Conservation (phyloP, 2,797 vertebrate genomes). For the Xiphophorus birchmanni region DNA sequence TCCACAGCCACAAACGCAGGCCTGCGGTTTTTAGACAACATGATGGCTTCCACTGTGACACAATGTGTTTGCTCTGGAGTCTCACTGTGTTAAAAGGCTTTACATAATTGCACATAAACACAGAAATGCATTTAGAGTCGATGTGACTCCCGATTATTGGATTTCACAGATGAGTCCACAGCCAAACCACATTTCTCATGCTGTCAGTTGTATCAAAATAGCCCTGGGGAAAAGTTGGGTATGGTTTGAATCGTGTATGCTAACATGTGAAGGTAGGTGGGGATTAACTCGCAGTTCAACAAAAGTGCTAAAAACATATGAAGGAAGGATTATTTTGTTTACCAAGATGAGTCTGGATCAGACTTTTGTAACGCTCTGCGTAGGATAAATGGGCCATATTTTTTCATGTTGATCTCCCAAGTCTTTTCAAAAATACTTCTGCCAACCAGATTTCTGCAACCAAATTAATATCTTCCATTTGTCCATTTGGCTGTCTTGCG, state of each 20-base stretch:
- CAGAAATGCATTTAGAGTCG: conserved; percentile 4
- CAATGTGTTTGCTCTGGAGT: conserved; percentile 56
- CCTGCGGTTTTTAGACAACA: conserved; percentile 59
- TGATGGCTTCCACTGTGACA: conserved; percentile 66
- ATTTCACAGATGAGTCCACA: conserved; percentile 11
- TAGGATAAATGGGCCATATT: conserved; percentile 9
- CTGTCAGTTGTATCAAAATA: background rate
- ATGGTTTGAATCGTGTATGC: conserved; percentile 24
- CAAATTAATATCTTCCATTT: background rate
- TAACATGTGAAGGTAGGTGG: conserved; percentile 11
- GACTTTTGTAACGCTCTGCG: background rate
- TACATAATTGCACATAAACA: conserved; percentile 47
- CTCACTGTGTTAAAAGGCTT: conserved; percentile 29
- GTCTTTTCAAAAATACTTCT: background rate
- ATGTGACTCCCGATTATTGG: conserved; percentile 22
- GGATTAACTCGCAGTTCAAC: conserved; percentile 5
- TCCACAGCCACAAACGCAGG: conserved; percentile 61
- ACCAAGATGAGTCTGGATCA: background rate
- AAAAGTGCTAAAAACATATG: conserved; percentile 5
- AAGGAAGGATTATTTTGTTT: background rate
- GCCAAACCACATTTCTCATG: conserved; percentile 45
- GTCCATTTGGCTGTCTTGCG: conserved; percentile 5
- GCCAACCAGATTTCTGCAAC: conserved; percentile 12
- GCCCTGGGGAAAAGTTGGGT: background rate
- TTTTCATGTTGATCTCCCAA: conserved; percentile 2